Base-by-base conservation (phyloP, 1,140 invertebrate genomes). In the Bombus vancouverensis region DNA sequence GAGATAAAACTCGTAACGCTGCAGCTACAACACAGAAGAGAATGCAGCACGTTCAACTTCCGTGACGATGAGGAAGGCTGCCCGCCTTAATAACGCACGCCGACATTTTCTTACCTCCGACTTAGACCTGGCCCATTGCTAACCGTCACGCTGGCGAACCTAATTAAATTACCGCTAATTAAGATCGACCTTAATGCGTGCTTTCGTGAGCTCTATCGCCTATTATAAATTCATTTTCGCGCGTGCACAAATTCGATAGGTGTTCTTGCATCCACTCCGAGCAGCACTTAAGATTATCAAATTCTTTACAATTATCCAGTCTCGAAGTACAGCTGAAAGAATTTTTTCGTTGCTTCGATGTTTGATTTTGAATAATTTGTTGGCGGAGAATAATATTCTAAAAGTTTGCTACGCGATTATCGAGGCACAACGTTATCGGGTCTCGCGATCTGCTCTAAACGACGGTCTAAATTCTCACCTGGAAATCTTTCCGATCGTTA, bases 161-260 rank as follows among this genome's bases (percentile, higher is more conserved):
- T 95, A 94, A 95, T 95, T 95, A 95, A 94, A 95, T 94, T 93
- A 93, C 92, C 87, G 87, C 93, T 94, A 95, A 95, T 95, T 95
- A 95, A 94, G 92, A 95, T 94, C 94, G 92, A 93, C 93, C 94
- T 94, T 94, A 94, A 95, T 95, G 92, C 89, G 91, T 91, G 91
- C 92, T 92, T 91, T 92, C 91, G 91, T 88, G 83, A 85, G 91
- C 92, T 93, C 92, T 89, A 90, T 92, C 88, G 87, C 83, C 89
- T 79, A 80, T 76, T 89, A 86, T 89, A 88, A 91, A 91, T 92
- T 91, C 89, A 92, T 93, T 93, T 92, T 91, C 90, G 47, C 75
- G 75, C 75, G 44, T 78, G 62, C 74, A 42, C 10, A 25, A 3
- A 32, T 10, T 15, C n/a, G 65, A 44, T 68, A 13, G n/a, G 2